phyloP scores from a whole-genome alignment of 2,888 invertebrate genomes.

The Crioceris asparagi region DNA sequence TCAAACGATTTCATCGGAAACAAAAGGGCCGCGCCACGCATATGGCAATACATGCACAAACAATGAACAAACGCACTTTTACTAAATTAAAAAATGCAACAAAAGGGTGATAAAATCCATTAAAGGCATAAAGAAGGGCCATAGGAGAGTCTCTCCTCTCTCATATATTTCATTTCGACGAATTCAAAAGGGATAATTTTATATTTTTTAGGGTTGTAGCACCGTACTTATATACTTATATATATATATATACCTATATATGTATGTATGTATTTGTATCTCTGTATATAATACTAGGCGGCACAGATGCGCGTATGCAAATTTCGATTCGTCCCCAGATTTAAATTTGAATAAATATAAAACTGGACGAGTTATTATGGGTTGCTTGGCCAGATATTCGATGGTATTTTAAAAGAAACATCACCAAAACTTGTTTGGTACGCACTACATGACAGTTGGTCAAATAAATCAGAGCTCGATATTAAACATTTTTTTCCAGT shows the following conservation, averaged over 20 bases:
- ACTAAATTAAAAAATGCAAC: conserved; percentile 25
- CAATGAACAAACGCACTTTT: conserved; percentile 15
- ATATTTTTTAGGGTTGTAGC: conserved; percentile 22
- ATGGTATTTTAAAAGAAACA: conserved; percentile 15
- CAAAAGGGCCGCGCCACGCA: too few species aligned
- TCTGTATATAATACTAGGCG: too few species aligned
- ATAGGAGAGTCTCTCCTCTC: conserved; percentile 11
- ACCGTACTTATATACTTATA: too few species aligned
- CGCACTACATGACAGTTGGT: conserved; percentile 22
- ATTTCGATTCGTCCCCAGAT: conserved; percentile 21
- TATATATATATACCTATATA: too few species aligned
- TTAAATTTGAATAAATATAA: conserved; percentile 25
- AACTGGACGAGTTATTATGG: conserved; percentile 6
- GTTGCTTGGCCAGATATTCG: too few species aligned
- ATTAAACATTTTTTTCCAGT: conserved; percentile 24
- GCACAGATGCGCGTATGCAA: conserved; percentile 27
- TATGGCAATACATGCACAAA: too few species aligned
- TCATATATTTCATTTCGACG: conserved; percentile 20
- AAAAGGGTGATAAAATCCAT: conserved; percentile 31
- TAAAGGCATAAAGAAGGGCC: conserved; percentile 29
- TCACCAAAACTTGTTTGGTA: conserved; percentile 18
- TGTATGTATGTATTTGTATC: too few species aligned
- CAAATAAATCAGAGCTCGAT: conserved; percentile 25
- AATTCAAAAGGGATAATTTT: conserved; percentile 26
- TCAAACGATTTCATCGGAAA: too few species aligned